Evolutionary conservation across 1,140 invertebrate species (phyloP).

Genomic region (Drosophila gunungcola): DNA sequence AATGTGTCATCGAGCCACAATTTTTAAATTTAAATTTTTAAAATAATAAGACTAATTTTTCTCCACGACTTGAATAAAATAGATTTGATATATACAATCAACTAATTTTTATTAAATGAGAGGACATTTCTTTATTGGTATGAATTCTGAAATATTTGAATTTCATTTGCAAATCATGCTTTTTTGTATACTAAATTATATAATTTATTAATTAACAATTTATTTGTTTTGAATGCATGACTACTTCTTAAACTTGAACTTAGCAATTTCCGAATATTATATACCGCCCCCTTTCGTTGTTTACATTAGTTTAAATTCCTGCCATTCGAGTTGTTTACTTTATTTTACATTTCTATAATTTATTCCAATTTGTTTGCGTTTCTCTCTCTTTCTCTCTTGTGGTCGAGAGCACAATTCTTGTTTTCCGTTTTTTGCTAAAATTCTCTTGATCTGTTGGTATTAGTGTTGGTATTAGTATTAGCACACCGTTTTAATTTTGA

Average conservation of each 20-base stretch:
- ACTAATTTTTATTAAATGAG: no score
- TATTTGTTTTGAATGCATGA: neutral
- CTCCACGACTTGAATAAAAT: no score
- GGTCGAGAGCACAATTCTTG: conserved; percentile 1
- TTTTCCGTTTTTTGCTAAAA: conserved; percentile 4
- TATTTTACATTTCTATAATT: conserved; percentile 25
- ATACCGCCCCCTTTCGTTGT: neutral
- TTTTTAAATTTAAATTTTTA: no score
- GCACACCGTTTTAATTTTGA: conserved; percentile 10
- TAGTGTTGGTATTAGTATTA: conserved; percentile 6
- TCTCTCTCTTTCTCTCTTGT: conserved; percentile 12
- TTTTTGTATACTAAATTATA: no score
- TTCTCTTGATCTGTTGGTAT: conserved; percentile 1
- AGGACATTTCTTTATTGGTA: no score
- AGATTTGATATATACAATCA: no score
- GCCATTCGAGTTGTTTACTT: conserved; percentile 20
- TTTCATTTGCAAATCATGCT: no score
- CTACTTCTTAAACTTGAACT: no score
- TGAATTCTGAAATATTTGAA: no score
- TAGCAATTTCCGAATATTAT: neutral
- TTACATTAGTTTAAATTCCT: conserved; percentile 7
- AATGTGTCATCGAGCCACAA: no score
- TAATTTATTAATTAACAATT: neutral
- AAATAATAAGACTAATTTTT: no score
- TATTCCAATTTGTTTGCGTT: conserved; percentile 43